A percentile compares a stretch with the other conserved stretches of the same genome.
phyloP scores from a whole-genome alignment of 2,888 invertebrate species.

The Aricia artaxerxes region DNA sequence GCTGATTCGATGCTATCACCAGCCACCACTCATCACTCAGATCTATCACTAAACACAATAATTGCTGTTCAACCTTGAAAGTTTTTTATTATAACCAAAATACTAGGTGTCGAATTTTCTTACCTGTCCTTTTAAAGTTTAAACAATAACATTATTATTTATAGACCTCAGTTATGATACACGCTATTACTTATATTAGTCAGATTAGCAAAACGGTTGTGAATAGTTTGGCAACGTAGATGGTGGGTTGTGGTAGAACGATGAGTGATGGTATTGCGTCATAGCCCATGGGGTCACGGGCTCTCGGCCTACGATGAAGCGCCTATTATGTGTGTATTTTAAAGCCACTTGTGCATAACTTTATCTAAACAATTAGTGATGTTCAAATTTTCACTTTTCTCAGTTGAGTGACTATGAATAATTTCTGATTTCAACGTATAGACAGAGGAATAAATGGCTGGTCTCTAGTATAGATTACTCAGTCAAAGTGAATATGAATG shows the following conservation, averaged over 20 bases:
- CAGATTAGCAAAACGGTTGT: neutral
- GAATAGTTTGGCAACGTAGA: neutral
- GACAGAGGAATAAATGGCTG: too few species aligned
- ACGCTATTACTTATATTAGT: neutral
- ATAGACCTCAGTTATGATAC: neutral
- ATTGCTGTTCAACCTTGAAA: too few species aligned
- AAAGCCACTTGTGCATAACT: neutral
- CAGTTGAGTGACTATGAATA: neutral
- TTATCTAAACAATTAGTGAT: neutral
- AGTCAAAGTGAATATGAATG: too few species aligned
- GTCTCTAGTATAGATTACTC: too few species aligned
- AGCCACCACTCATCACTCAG: too few species aligned
- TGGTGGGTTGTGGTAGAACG: neutral
- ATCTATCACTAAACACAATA: too few species aligned
- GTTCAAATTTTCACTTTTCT: neutral
- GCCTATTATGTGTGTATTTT: neutral
- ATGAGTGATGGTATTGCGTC: neutral
- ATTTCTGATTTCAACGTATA: neutral
- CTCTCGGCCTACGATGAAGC: neutral
- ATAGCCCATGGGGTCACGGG: neutral
- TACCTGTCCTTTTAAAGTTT: too few species aligned
- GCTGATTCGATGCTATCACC: too few species aligned
- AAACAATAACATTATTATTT: neutral
- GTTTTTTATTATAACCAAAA: too few species aligned
- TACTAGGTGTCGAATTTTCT: too few species aligned